Percentiles rank a stretch among this genome's conserved stretches.
These are phyloP conservation scores for Ophioderma brevispina DNA, from an alignment of 35 echinoderm and acorn worm genomes.

Conservation along the genomic window DNA sequence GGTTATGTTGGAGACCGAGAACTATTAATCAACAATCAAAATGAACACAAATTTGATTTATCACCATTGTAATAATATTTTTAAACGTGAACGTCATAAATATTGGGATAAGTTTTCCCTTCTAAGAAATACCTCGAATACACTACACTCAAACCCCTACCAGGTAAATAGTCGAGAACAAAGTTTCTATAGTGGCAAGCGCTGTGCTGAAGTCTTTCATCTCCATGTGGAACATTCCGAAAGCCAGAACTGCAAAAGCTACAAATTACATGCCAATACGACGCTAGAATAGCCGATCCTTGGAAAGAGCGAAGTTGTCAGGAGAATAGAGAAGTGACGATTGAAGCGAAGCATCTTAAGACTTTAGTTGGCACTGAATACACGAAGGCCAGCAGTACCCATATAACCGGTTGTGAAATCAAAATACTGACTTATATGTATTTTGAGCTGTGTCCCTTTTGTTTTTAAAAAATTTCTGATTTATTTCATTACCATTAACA, in stretches of 20 bases:
- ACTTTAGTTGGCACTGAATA: constrained; percentile 89
- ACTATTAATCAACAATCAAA: no score
- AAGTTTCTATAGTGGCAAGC: constrained; percentile 75
- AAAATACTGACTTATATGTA: neutral
- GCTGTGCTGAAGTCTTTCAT: constrained; percentile 72
- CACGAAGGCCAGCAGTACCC: constrained; percentile 65
- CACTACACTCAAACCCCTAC: constrained; percentile 25
- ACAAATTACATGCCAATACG: constrained; percentile 90
- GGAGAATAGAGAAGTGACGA: constrained; percentile 73
- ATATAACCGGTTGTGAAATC: constrained; percentile 33
- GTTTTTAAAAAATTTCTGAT: no score
- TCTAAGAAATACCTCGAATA: no score
- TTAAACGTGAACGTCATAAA: no score
- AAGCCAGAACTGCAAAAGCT: constrained; percentile 57
- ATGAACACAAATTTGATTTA: no score
- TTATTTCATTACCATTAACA: no score
- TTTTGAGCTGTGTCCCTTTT: no score
- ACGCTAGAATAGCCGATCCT: constrained; percentile 69
- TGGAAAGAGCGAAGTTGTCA: constrained; percentile 51
- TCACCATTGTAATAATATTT: no score
- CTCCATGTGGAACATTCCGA: constrained; percentile 42
- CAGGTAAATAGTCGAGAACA: constrained; percentile 91
- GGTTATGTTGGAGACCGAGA: no score
- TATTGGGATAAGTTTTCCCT: no score
- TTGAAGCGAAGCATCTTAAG: constrained; percentile 80